Evolutionary conservation across 2,888 invertebrate species (phyloP), one percentile per base, ranked within the genome.

Genomic region (Caenorhabditis auriculariae): DNA sequence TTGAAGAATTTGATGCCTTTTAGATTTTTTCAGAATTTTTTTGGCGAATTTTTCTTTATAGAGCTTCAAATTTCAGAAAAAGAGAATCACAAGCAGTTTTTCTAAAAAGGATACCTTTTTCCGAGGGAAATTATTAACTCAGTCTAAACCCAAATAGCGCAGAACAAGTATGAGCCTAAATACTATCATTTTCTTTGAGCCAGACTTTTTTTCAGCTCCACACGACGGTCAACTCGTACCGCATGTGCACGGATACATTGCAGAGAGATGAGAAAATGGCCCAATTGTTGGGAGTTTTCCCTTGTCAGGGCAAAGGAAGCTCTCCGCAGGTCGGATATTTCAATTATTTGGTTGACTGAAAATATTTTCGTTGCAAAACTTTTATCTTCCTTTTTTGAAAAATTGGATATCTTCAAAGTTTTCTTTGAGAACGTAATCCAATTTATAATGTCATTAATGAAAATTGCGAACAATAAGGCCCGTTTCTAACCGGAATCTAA

Each of bases 261-360:
- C 75, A 76, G 44, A 51, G 66, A 51, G 72, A 76, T 45, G 75
- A 77, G 53, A 75, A 73, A 44, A 51, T 43, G 35, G 23, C 61
- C 6, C 49, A 66, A 28, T 49, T 70, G 19, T 56, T 77, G 28
- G 77, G 75, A 28, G 63, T 76, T 7, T 81, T 71, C 55, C 54
- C 55, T 37, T 81, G 81, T 47, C 81, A 81, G 51, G 65, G 70
- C 24, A 78, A 75, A 41, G 76, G 71, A 35, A 77, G 76, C 45
- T 66, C 76, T 12, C 70, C 81, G 0, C 80, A 80, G 63, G 80
- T 78, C 6, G 35, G 23, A n/a, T 43, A 27, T 26, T n/a, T n/a
- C n/a, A n/a, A n/a, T n/a, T n/a, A n/a, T n/a, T n/a, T n/a, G n/a
- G n/a, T n/a, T n/a, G n/a, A n/a, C n/a, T n/a, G n/a, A n/a, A n/a